Base-by-base conservation (phyloP, 2,888 invertebrate genomes). In the Hirtodrosophila histrioides region DNA sequence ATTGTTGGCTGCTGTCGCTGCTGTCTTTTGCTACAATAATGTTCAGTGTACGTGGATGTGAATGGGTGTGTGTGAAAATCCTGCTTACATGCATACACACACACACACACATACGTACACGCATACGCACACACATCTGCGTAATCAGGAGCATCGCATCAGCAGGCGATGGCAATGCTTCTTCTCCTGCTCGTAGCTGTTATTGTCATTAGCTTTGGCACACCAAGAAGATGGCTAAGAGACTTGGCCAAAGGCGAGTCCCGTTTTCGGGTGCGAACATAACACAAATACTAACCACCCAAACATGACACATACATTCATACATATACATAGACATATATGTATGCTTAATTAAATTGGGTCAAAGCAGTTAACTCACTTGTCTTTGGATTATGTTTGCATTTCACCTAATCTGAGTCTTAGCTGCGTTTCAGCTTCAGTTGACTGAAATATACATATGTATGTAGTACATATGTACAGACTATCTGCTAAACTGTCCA, bases 331-430 rank as follows among this genome's bases (percentile, higher is more conserved):
- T 8, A 10, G 11, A 29, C 12, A 29, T 36, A 53, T 50, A 40
- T 61, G 71, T 58, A 65, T 69, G 75, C 78, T 76, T 86, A 84
- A 86, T 86, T 84, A 80, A 84, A 86, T 84, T 86, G 83, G 83
- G 83, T 86, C 86, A 80, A 68, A 71, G 65, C 80, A 78, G 86
- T 86, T 86, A 84, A 78, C 86, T 86, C 78, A 76, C 86, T 86
- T 84, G 83, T 83, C 83, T 76, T 71, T 73, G 76, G 83, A 78
- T 86, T 83, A 86, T 70, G 78, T 79, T 83, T 76, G 83, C 80
- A 86, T 80, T 77, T 68, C 67, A 76, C 80, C 80, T 78, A 74
- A 83, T 83, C 86, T 80, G 54, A 49, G 70, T 49, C 66, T 53
- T 54, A 60, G 69, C 61, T 35, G 5, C 36, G 40, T 45, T 55